Percentiles rank a stretch among this genome's conserved stretches.
These are phyloP conservation scores for Stenchaetothrips biformis DNA, from an alignment of 2,888 invertebrate species.

Conservation along the genomic window DNA sequence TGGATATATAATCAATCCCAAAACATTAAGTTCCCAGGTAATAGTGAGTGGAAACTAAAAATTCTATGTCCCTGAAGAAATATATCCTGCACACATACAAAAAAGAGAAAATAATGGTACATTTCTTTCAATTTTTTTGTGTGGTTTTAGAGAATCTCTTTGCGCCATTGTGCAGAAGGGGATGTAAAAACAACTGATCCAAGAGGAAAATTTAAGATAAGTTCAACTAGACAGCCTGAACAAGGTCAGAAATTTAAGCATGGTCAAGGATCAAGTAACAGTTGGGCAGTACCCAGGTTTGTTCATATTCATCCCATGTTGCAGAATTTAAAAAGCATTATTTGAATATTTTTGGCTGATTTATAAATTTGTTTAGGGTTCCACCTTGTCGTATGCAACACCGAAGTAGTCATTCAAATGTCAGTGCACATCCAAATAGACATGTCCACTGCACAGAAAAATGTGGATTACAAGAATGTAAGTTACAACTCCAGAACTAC, in stretches of 20 bases:
- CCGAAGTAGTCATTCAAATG: background rate
- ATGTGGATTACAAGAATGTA: background rate
- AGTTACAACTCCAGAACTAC: background rate
- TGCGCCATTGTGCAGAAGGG: background rate
- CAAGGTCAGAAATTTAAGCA: background rate
- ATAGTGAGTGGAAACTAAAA: background rate
- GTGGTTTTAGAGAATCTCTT: background rate
- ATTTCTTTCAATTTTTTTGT: background rate
- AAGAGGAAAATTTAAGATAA: background rate
- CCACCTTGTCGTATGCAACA: background rate
- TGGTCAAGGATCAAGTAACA: background rate
- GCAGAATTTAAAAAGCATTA: background rate
- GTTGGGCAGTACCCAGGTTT: background rate
- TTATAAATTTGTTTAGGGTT: background rate
- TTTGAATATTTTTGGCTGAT: background rate
- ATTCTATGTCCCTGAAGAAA: no score
- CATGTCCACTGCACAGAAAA: background rate
- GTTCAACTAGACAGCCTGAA: background rate
- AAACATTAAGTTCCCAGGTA: slow-evolving; percentile 7
- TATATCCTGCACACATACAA: background rate
- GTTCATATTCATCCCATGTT: background rate
- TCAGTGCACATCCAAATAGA: background rate
- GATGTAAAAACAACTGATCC: background rate
- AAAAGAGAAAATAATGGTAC: background rate
- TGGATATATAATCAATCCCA: background rate